Evolutionary conservation across 2,113 vertebrate genomes (phyloP).

Genomic region (Aleadryas rufinucha): DNA sequence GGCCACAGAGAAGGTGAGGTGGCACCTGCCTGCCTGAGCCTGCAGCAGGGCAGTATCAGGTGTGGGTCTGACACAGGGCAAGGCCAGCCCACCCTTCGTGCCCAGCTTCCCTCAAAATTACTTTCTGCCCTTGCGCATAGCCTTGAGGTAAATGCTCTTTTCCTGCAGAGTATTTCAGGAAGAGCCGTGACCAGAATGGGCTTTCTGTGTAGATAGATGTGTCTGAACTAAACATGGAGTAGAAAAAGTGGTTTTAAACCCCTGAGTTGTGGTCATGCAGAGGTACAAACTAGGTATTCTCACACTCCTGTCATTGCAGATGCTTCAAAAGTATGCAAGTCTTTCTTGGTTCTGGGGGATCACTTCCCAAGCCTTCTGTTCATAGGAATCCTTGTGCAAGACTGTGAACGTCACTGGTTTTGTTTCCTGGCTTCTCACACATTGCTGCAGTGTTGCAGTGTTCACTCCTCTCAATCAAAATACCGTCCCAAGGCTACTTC

Average conservation of each 20-base stretch:
- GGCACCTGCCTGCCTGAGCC: background rate
- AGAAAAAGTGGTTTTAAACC: background rate
- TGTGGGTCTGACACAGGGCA: background rate
- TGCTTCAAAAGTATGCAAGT: background rate
- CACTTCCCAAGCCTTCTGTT: background rate
- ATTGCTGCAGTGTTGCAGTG: background rate
- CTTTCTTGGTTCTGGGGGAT: background rate
- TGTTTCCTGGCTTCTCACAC: background rate
- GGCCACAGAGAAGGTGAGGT: background rate
- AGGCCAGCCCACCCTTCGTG: background rate
- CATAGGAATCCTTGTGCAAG: background rate
- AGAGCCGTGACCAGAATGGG: background rate
- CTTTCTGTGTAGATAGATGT: background rate
- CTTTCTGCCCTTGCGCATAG: background rate
- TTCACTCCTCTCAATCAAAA: background rate
- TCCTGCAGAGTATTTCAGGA: background rate
- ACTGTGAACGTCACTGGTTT: fast-evolving
- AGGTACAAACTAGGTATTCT: background rate
- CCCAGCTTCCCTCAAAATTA: background rate
- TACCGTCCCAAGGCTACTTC: background rate
- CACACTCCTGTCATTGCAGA: background rate
- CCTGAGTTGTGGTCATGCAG: fast-evolving
- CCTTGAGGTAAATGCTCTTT: background rate
- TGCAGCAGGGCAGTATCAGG: background rate
- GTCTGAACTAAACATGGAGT: background rate